phyloP scores from a whole-genome alignment of 2,113 vertebrate genomes.

The Catagonus wagneri region DNA sequence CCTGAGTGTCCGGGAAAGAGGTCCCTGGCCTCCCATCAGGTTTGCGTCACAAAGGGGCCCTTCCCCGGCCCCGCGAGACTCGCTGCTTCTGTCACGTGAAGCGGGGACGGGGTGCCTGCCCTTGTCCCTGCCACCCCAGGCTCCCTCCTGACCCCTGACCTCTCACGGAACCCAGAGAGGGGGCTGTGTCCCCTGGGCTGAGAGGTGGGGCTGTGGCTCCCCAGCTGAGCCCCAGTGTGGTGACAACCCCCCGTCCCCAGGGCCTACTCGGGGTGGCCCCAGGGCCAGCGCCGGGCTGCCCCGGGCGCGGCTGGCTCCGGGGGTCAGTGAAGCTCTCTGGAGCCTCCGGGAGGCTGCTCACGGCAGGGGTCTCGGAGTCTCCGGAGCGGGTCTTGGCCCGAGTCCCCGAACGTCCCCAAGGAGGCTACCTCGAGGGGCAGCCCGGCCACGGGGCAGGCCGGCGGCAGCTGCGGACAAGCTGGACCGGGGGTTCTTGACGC shows the following conservation, averaged over 20 bases:
- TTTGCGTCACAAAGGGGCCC: not conserved
- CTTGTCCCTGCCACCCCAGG: rapidly evolving
- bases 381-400: not conserved
- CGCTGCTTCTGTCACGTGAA: rapidly evolving
- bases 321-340: rapidly evolving
- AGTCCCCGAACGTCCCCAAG: not conserved
- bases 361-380: not conserved
- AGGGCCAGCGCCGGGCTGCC: not conserved
- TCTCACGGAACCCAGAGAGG: not conserved
- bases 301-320: rapidly evolving
- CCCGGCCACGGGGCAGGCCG: rapidly evolving
- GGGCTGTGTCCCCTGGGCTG: not conserved
- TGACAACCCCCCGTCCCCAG: not conserved
- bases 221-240: not conserved
- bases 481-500: not conserved
- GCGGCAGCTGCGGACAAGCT: not conserved
- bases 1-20: not conserved
- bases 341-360: not conserved
- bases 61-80: too few species aligned
- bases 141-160: not conserved
- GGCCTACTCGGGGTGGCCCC: not conserved
- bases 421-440: rapidly evolving
- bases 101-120: not conserved
- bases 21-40: not conserved
- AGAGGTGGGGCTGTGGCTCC: not conserved